phyloP scores from a whole-genome alignment of 2,888 invertebrate genomes.

The Andrena marginata region DNA sequence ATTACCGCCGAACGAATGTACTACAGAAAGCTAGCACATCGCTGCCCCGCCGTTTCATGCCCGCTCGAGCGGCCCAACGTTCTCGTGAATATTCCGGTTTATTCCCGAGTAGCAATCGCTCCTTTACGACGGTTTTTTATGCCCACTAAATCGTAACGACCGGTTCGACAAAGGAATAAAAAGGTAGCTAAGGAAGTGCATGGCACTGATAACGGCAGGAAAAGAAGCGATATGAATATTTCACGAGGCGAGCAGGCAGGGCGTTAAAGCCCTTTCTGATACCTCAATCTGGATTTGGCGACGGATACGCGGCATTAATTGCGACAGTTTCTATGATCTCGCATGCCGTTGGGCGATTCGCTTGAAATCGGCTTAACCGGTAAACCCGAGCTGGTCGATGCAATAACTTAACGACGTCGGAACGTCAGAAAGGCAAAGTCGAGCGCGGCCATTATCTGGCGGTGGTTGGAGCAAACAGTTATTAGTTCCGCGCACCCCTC shows the following conservation, averaged over 20 bases:
- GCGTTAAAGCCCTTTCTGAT: slow-evolving; percentile 7
- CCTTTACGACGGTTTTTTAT: slow-evolving; percentile 41
- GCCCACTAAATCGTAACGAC: slow-evolving; percentile 48
- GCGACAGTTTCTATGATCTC: slow-evolving; percentile 9
- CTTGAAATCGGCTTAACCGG: slow-evolving; percentile 31
- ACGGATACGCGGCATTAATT: slow-evolving; percentile 28
- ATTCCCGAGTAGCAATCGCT: slow-evolving; percentile 29
- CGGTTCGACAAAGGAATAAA: slow-evolving; percentile 25
- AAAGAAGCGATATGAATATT: slow-evolving; percentile 40
- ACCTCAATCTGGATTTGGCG: background rate
- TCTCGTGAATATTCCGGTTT: slow-evolving; percentile 41
- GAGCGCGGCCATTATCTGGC: slow-evolving; percentile 38
- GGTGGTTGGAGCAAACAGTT: slow-evolving; percentile 40
- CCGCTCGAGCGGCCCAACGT: slow-evolving; percentile 11
- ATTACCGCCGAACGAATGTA: background rate
- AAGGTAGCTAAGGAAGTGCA: slow-evolving; percentile 22
- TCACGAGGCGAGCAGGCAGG: slow-evolving; percentile 24
- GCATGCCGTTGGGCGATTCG: background rate
- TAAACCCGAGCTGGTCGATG: slow-evolving; percentile 13
- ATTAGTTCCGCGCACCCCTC: slow-evolving; percentile 47
- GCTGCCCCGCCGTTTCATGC: slow-evolving; percentile 7
- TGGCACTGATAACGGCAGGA: slow-evolving; percentile 23
- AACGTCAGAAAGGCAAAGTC: slow-evolving; percentile 29
- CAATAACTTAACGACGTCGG: slow-evolving; percentile 36
- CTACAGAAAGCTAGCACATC: background rate